A percentile compares a stretch with the other conserved stretches of the same genome.
phyloP scores from a whole-genome alignment of 2,888 invertebrate genomes.

The Ephialtes manifestator region DNA sequence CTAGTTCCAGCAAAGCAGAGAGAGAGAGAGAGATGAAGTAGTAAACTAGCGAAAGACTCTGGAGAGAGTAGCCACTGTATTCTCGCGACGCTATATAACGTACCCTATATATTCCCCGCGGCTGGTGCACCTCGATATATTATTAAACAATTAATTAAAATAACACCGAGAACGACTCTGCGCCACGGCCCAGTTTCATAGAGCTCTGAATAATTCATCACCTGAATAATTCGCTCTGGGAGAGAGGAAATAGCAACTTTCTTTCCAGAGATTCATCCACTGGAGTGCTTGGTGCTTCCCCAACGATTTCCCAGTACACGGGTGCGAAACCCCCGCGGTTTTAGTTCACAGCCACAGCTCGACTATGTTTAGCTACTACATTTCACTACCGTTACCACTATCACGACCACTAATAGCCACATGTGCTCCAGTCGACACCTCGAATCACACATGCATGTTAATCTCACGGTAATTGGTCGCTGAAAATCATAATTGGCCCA shows the following conservation, averaged over 20 bases:
- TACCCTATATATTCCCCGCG: conserved; percentile 4
- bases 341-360: background rate
- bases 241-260: background rate
- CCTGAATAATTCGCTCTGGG: conserved; percentile 7
- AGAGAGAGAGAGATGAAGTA: conserved; percentile 14
- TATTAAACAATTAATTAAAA: conserved; percentile 79
- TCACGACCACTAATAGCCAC: background rate
- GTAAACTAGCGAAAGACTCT: conserved; percentile 49
- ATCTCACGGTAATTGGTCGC: conserved; percentile 48
- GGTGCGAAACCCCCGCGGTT: conserved; percentile 18
- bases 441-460: conserved; percentile 33
- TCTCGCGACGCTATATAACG: background rate
- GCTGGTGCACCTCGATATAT: conserved; percentile 68
- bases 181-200: conserved; percentile 59
- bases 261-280: conserved; percentile 35
- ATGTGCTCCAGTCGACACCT: background rate
- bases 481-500: conserved; percentile 35
- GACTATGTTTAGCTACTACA: too few relatives aligned
- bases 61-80: conserved; percentile 17
- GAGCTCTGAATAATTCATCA: conserved; percentile 50
- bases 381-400: background rate
- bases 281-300: background rate
- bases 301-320: conserved; percentile 7
- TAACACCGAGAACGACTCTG: conserved; percentile 57
- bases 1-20: conserved; percentile 52